Percentiles rank a stretch among this genome's conserved stretches.
Evolutionary conservation across 2,888 invertebrate genomes (phyloP).

Genomic region (Calameuta pallipes): DNA sequence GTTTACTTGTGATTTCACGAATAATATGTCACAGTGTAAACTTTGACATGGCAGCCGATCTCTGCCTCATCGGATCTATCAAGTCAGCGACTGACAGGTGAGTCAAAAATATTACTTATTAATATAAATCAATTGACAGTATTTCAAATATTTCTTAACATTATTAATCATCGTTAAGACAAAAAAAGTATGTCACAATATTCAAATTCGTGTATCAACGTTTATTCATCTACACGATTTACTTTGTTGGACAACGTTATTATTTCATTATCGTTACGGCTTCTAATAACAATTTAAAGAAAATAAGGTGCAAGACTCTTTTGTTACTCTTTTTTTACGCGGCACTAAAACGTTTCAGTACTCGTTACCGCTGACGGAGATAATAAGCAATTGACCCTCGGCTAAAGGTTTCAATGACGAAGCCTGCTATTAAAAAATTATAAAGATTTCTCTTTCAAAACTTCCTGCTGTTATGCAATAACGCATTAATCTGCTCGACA

Average conservation of each 20-base stretch:
- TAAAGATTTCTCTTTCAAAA: neutral
- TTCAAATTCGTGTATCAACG: neutral
- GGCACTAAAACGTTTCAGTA: constrained; percentile 45
- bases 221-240: neutral
- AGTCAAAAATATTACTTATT: constrained; percentile 6
- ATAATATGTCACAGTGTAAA: constrained; percentile 30
- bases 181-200: neutral
- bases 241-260: neutral
- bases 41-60: constrained; percentile 57
- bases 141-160: neutral
- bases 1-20: neutral
- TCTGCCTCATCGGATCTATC: constrained; percentile 55
- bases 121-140: neutral
- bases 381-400: constrained; percentile 64
- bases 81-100: constrained; percentile 56
- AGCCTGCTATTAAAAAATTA: constrained; percentile 25
- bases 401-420: constrained; percentile 54
- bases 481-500: neutral
- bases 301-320: neutral
- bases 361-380: constrained; percentile 47
- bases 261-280: neutral
- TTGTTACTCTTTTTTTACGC: constrained; percentile 20
- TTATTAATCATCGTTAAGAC: neutral
- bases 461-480: neutral
- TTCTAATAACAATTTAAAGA: neutral